A percentile compares a stretch with the other conserved stretches of the same genome.
Conservation (phyloP, 2,888 invertebrate genomes). For the Mythimna vitellina region DNA sequence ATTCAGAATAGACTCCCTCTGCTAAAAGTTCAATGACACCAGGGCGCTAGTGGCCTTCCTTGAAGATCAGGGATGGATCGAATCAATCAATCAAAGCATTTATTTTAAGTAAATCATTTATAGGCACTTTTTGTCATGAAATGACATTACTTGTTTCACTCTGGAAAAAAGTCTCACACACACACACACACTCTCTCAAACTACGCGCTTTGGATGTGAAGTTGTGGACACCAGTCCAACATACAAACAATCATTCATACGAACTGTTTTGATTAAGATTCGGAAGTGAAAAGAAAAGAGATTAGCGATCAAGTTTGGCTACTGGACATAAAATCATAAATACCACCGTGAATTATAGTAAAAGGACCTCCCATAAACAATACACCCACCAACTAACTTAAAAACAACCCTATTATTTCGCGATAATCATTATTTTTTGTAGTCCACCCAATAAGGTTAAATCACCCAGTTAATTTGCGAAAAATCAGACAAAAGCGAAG, state of each 20-base stretch:
- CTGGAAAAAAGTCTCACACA: too few relatives aligned
- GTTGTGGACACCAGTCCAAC: too few relatives aligned
- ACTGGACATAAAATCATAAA: background rate
- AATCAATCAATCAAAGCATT: too few relatives aligned
- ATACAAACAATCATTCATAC: too few relatives aligned
- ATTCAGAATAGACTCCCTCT: too few relatives aligned
- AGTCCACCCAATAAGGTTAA: slow-evolving; percentile 57
- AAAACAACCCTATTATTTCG: slow-evolving; percentile 42
- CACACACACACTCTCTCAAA: too few relatives aligned
- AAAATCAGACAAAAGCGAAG: slow-evolving; percentile 48
- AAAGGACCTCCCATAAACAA: slow-evolving; percentile 3
- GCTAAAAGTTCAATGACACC: too few relatives aligned
- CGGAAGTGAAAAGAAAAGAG: background rate
- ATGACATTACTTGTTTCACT: background rate
- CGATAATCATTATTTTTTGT: slow-evolving; percentile 53
- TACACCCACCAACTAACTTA: slow-evolving; percentile 48
- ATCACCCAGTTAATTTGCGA: slow-evolving; percentile 63
- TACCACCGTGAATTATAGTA: slow-evolving; percentile 8
- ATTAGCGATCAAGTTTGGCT: slow-evolving; percentile 32
- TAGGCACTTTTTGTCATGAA: too few relatives aligned
- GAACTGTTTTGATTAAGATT: background rate
- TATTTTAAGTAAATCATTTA: too few relatives aligned
- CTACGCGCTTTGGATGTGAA: too few relatives aligned
- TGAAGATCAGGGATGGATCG: too few relatives aligned
- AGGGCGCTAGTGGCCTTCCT: too few relatives aligned